These are phyloP conservation scores for Heteromormyrus szaboi DNA, from an alignment of 2,797 vertebrate genomes.

Conservation along the genomic window DNA sequence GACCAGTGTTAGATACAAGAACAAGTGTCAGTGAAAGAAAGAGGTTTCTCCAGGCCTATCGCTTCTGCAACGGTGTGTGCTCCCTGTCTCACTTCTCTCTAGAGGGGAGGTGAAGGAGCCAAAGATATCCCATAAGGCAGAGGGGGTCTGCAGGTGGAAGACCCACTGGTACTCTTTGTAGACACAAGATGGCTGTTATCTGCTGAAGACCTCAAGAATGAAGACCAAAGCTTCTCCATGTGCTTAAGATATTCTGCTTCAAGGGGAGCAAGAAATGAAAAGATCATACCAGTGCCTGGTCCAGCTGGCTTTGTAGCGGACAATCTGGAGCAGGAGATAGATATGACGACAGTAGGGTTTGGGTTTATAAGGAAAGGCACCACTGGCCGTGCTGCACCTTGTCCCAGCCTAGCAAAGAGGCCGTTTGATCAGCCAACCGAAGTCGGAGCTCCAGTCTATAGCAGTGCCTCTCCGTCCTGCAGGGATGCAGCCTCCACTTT, in stretches of 20 bases:
- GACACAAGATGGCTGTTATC: neutral
- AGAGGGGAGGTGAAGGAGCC: neutral
- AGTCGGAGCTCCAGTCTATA: neutral
- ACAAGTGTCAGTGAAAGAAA: neutral
- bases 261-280: neutral
- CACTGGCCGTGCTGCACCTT: neutral
- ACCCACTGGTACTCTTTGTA: neutral
- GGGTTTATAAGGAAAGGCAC: neutral
- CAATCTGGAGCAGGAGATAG: slow-evolving; percentile 3
- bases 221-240: neutral
- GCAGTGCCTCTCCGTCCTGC: neutral
- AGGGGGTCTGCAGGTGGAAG: neutral
- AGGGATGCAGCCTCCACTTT: neutral
- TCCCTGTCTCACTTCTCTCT: neutral
- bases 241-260: slow-evolving; percentile 9
- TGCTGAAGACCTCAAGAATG: neutral
- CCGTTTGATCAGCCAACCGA: neutral
- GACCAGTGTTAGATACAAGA: neutral
- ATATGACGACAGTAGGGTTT: neutral
- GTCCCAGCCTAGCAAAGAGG: neutral
- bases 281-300: neutral
- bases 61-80: neutral
- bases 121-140: neutral
- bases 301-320: neutral
- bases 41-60: neutral